Base-by-base conservation (phyloP, 2,113 vertebrate genomes). In the Anseranas semipalmata region DNA sequence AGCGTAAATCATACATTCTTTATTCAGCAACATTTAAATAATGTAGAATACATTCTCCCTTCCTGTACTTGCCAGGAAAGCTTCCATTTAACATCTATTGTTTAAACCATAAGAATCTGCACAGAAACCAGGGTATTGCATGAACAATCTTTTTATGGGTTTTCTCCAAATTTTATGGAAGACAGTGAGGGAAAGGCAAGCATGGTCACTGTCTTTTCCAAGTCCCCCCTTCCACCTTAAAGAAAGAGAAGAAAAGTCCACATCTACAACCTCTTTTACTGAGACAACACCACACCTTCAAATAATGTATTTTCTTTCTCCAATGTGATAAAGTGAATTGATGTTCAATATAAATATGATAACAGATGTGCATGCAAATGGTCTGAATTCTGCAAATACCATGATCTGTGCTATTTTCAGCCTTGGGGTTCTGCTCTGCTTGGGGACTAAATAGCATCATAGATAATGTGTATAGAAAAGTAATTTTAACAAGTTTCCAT, bases 1-100 rank as follows among this genome's bases (percentile, higher is more conserved):
- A 56, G 17, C 27, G 41, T 52, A 62, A 77, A 86, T 59, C 25
- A 46, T 62, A 5, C 2, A 32, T 89, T 56, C n/a, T 81, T 71
- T 39, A 79, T 79, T 81, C 55, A 92, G 63, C 27, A 70, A 14
- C 10, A 48, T 84, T 89, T 89, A 92, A 94, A 75, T 92, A 91
- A 85, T 25, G 35, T 65, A 87, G 52, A 75, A 72, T 65, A 68
- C 6, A 39, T 68, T 60, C 16, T 65, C 5, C 75, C 12, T 71
- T 83, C 37, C 37, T 77, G 18, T 32, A n/a, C 24, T 79, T 91
- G 27, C 19, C 2, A 6, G 30, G 21, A 92, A 63, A 79, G 21
- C 7, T 9, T 89, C 24, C 16, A 50, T 68, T 79, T 89, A 52
- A 39, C 8, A 76, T 35, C 10, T 81, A 7, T 63, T 55, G 9